phyloP scores from a whole-genome alignment of 1,140 invertebrate species.

The Monomorium pharaonis region DNA sequence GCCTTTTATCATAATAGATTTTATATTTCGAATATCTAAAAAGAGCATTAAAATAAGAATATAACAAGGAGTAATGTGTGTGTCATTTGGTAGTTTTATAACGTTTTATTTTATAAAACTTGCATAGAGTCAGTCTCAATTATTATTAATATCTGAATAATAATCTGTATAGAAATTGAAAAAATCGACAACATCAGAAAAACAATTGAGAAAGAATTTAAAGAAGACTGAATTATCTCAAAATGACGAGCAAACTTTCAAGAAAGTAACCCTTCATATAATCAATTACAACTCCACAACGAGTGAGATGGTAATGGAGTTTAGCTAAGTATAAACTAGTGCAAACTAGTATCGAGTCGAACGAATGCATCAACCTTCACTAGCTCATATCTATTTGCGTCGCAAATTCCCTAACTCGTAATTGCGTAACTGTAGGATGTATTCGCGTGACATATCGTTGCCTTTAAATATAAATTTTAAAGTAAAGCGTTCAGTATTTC shows the following conservation, averaged over 20 bases:
- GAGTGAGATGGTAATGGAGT: slow-evolving; percentile 80
- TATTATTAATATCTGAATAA: slow-evolving; percentile 18
- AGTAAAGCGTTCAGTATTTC: too few relatives aligned
- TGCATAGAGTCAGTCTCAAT: not conserved
- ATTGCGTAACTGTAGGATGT: not conserved
- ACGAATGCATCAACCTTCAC: slow-evolving; percentile 60
- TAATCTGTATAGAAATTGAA: not conserved
- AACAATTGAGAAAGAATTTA: slow-evolving; percentile 11
- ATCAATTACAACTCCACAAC: slow-evolving; percentile 80
- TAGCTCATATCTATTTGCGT: slow-evolving; percentile 5
- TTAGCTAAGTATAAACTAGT: slow-evolving; percentile 79
- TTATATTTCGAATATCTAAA: not conserved
- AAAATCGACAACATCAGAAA: not conserved
- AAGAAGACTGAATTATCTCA: slow-evolving; percentile 12
- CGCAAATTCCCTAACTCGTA: not conserved
- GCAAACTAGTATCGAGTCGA: slow-evolving; percentile 73
- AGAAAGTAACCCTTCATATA: slow-evolving; percentile 75
- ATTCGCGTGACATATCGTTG: not conserved
- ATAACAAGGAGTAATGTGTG: not conserved
- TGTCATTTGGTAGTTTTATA: not conserved
- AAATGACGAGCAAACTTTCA: slow-evolving; percentile 73
- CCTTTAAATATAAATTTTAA: not conserved
- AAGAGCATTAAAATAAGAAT: not conserved
- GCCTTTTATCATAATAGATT: not conserved
- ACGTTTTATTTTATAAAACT: not conserved